Evolutionary conservation across 2,113 vertebrate genomes (phyloP), one percentile per base, ranked within the genome.

Genomic region (Manacus vitellinus): DNA sequence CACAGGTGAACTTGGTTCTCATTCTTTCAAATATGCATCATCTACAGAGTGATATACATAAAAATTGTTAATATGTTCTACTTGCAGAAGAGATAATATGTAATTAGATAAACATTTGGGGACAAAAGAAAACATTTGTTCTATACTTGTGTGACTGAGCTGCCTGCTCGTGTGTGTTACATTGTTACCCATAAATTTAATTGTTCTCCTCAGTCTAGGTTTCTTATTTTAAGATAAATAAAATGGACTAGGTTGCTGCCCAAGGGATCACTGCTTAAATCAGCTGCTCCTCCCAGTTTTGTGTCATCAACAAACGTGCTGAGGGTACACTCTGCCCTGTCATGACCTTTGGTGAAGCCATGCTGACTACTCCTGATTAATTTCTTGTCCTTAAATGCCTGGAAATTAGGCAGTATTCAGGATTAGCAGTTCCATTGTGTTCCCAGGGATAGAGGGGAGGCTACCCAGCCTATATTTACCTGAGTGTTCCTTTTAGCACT

Each of bases 91-190:
- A 92, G 35, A 86, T 89, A 90, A 52, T 55, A 71, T 3, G 4
- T 56, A 25, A 58, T 35, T 54, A 75, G 9, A 30, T 31, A 85
- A 77, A 78, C 7, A 39, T 55, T 43, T 62, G 19, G 8, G 23
- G 37, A 63, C 9, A 73, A 16, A 66, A 91, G 39, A 92, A 96
- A 97, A 88, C 41, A 74, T 88, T 91, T 93, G 12, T n/a, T 92
- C 37, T 44, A 27, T 68, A 86, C 25, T 68, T 86, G 30, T 44
- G 4, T 58, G 35, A 55, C 6, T 59, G 62, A 56, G 25, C 5
- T 85, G 67, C 55, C 33, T 54, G n/a, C 58, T 85, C 61, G 59
- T 66, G 37, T 51, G 87, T 77, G 79, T 84, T 86, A 52, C 35
- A 41, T 79, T 74, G 52, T 62, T 68, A n/a, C 11, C 17, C 5